Percentiles rank a stretch among this genome's conserved stretches.
phyloP scores from a whole-genome alignment of 2,888 invertebrate species.

The Linyphia triangularis region DNA sequence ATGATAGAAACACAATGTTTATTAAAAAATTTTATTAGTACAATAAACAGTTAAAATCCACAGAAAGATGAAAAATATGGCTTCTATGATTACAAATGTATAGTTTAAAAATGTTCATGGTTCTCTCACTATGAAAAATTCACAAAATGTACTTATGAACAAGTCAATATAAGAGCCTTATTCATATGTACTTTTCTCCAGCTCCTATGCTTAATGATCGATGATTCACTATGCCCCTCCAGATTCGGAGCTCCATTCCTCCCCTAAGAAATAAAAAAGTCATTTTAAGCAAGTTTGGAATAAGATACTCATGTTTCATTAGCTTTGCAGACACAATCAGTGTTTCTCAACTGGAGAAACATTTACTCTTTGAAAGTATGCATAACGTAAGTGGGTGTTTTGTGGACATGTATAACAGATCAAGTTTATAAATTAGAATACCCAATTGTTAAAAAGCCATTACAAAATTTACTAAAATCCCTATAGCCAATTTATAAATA shows the following conservation, averaged over 20 bases:
- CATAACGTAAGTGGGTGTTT: too few species aligned
- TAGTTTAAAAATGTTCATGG: conserved; percentile 9
- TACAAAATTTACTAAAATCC: too few species aligned
- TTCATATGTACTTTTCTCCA: neutral
- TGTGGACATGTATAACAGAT: too few species aligned
- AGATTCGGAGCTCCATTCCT: conserved; percentile 90
- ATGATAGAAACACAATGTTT: conserved; percentile 40
- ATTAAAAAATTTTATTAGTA: conserved; percentile 41
- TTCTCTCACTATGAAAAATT: conserved; percentile 3
- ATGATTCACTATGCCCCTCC: conserved; percentile 87
- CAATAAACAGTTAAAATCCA: conserved; percentile 54
- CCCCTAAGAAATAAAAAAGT: conserved; percentile 83
- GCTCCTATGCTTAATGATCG: conserved; percentile 75
- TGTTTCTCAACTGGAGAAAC: too few species aligned
- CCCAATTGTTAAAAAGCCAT: too few species aligned
- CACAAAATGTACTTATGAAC: neutral
- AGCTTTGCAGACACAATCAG: too few species aligned
- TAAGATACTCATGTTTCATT: too few species aligned
- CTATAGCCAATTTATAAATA: too few species aligned
- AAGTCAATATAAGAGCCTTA: neutral
- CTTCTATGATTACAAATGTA: conserved; percentile 13
- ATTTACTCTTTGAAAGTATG: too few species aligned
- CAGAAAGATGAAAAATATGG: conserved; percentile 44
- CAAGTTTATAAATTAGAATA: too few species aligned
- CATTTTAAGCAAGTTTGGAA: too few species aligned